Evolutionary conservation across 23 tunicate species (phyloP).

Genomic region (Phallusia fumigata): DNA sequence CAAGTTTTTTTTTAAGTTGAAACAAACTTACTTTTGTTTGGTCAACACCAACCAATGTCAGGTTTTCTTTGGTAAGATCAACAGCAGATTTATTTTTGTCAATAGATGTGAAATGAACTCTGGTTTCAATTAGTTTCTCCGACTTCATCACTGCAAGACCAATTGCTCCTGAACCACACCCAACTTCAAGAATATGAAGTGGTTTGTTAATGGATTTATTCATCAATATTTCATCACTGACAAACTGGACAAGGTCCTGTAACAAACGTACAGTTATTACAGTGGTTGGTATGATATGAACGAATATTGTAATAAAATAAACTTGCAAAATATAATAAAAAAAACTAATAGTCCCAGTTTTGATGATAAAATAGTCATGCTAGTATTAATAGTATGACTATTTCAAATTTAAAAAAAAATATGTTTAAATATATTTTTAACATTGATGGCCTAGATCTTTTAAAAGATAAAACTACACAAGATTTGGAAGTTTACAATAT

Average conservation of each 20-base stretch:
- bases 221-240: slow-evolving; percentile 19
- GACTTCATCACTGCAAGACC: slow-evolving; percentile 41
- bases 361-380: not conserved
- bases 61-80: slow-evolving; percentile 46
- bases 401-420: too few species aligned
- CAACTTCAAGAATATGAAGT: slow-evolving; percentile 58
- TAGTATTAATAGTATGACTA: too few species aligned
- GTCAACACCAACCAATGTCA: not conserved
- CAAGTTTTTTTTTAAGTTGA: too few species aligned
- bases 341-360: not conserved
- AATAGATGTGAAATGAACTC: slow-evolving; percentile 33
- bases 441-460: too few species aligned
- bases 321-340: too few species aligned
- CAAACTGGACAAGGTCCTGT: slow-evolving; percentile 36
- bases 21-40: not conserved
- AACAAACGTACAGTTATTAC: slow-evolving; percentile 1
- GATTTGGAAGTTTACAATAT: too few species aligned
- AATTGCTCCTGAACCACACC: slow-evolving; percentile 85
- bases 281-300: too few species aligned
- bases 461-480: too few species aligned
- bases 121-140: not conserved
- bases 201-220: not conserved
- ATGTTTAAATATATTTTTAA: too few species aligned
- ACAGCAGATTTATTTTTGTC: slow-evolving; percentile 53
- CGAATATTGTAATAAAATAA: too few species aligned